Evolutionary conservation across 2,797 vertebrate species (phyloP).

Genomic region (Hypotaenidia okinawae): DNA sequence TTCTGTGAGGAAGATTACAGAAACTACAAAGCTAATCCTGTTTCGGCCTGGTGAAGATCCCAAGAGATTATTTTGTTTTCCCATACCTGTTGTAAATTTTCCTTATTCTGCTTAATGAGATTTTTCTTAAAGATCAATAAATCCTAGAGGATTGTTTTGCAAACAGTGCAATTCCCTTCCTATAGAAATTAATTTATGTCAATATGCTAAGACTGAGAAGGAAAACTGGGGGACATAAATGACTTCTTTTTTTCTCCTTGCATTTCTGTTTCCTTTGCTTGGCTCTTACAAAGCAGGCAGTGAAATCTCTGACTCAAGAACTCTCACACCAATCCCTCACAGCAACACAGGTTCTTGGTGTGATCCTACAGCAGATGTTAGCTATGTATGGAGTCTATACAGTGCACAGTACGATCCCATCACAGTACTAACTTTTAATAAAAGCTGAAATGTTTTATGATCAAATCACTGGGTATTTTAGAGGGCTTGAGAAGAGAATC

Average conservation of each 20-base stretch:
- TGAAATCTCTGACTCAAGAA: not conserved
- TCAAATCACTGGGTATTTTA: constrained; percentile 15
- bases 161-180: constrained; percentile 47
- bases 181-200: constrained; percentile 56
- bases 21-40: constrained; percentile 87
- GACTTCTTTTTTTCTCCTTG: not conserved
- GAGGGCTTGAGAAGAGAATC: not conserved
- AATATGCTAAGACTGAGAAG: not conserved
- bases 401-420: not conserved
- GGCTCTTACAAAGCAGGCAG: not conserved
- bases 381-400: not conserved
- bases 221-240: constrained; percentile 1
- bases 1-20: constrained; percentile 90
- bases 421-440: not conserved
- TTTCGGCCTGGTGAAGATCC: constrained; percentile 78
- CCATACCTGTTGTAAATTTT: constrained; percentile 69
- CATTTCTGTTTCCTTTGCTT: not conserved
- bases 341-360: not conserved
- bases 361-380: not conserved
- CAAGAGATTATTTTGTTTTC: constrained; percentile 49
- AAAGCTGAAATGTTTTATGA: not conserved
- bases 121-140: constrained; percentile 75
- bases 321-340: not conserved
- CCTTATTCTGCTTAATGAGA: constrained; percentile 68
- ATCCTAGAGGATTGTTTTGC: constrained; percentile 69